Percentiles rank a stretch among this genome's conserved stretches.
Evolutionary conservation across 2,888 invertebrate genomes (phyloP).

Genomic region (Rhodophaea formosa): DNA sequence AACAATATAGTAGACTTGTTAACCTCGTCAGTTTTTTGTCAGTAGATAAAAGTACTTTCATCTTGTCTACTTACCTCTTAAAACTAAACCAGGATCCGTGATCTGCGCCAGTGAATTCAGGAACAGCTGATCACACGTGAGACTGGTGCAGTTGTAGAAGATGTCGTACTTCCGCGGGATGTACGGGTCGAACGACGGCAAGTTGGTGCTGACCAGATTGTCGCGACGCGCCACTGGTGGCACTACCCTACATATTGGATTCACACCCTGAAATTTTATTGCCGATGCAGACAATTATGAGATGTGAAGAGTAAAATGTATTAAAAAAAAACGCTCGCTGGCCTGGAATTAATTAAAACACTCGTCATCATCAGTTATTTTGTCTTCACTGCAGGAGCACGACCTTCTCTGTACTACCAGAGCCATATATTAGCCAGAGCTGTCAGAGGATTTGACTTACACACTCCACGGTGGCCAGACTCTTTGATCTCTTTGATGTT

Average conservation of each 20-base stretch:
- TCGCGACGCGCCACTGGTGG: constrained; percentile 38
- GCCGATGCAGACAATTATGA: not conserved
- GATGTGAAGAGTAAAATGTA: not conserved
- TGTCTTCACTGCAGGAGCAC: too few species aligned
- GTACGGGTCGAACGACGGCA: constrained; percentile 64
- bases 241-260: constrained; percentile 47
- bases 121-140: constrained; percentile 45
- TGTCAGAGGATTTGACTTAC: too few species aligned
- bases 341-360: not conserved
- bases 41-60: too few species aligned
- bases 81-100: constrained; percentile 37
- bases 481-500: too few species aligned
- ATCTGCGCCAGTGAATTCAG: constrained; percentile 55
- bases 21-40: not conserved
- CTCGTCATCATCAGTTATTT: too few species aligned
- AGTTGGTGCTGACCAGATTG: constrained; percentile 26
- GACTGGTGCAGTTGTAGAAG: constrained; percentile 54
- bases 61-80: constrained; percentile 48
- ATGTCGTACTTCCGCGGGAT: constrained; percentile 52
- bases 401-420: too few species aligned
- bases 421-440: too few species aligned
- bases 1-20: too few species aligned
- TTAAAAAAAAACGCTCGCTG: not conserved
- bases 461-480: too few species aligned
- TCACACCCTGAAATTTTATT: constrained; percentile 49